These are phyloP conservation scores for Eciton burchellii DNA, from an alignment of 1,140 invertebrate species.

Conservation along the genomic window DNA sequence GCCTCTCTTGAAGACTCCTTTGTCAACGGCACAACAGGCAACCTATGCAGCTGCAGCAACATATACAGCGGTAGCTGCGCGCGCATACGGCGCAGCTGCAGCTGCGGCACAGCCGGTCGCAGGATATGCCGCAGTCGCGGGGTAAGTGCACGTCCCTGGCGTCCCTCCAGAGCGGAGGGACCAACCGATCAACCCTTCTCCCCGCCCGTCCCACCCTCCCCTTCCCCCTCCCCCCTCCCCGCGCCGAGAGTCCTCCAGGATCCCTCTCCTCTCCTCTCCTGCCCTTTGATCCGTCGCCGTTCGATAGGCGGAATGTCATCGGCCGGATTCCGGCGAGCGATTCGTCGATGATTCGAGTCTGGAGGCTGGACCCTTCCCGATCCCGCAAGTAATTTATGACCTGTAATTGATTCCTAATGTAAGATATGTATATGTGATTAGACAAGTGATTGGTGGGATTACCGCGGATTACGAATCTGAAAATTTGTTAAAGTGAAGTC, in stretches of 20 bases:
- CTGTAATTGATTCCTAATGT: too few species aligned
- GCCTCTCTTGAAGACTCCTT: slow-evolving; percentile 89
- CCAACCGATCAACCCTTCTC: too few species aligned
- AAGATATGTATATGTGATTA: too few species aligned
- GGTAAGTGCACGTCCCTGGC: slow-evolving; percentile 87
- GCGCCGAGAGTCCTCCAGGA: slow-evolving; percentile 43
- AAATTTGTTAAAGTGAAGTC: not conserved
- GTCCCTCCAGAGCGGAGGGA: slow-evolving; percentile 23
- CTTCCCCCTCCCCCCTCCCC: slow-evolving; percentile 46
- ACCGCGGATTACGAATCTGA: too few species aligned
- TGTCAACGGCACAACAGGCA: slow-evolving; percentile 90
- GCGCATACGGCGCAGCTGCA: slow-evolving; percentile 89
- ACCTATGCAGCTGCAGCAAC: slow-evolving; percentile 93
- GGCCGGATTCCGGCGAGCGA: slow-evolving; percentile 21
- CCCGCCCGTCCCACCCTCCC: slow-evolving; percentile 33
- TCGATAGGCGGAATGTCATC: slow-evolving; percentile 5
- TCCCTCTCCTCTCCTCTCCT: not conserved
- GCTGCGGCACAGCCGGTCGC: slow-evolving; percentile 89
- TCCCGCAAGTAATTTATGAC: too few species aligned
- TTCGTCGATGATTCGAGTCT: slow-evolving; percentile 8
- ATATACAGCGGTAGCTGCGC: slow-evolving; percentile 92
- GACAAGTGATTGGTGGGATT: too few species aligned
- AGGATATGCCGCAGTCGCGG: slow-evolving; percentile 89
- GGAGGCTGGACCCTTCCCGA: not conserved
- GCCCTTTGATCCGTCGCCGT: not conserved